Base-by-base conservation (phyloP, 2,888 invertebrate species). In the Lysandra bellargus region DNA sequence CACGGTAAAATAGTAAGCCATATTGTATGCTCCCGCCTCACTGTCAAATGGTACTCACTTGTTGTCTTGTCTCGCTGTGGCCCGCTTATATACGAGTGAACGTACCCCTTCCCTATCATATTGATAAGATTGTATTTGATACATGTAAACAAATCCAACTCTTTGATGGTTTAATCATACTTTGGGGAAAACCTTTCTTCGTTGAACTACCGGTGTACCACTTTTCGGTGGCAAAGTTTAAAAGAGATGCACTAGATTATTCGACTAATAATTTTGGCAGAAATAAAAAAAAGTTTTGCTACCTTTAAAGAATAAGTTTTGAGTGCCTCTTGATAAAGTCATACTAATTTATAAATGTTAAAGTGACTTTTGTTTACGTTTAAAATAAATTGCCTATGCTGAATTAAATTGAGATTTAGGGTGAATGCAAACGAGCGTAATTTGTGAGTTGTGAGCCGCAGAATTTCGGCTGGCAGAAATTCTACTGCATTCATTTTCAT, bases 31-130 rank as follows among this genome's bases (percentile, higher is more conserved):
- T 82, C 86, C 85, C 57, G 69, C 81, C 57, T 73, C 81, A 81
- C 80, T 79, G 69, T 49, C 80, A 40, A 81, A 83, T 86, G 73
- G 73, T 40, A 88, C 86, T 90, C 86, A 88, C 85, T 89, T 87
- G 85, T 83, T 87, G 57, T 57, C 57, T 86, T 82, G 82, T 83
- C 82, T 82, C 83, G 81, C 84, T 83, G 84, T 81, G 82, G 85
- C 88, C 87, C 91, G 92, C 93, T 88, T 93, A 93, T 93, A 93
- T 90, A 86, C 88, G 88, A 88, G 92, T 91, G 93, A 93, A 92
- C 87, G 84, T 88, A 86, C 88, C 87, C 91, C 92, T 92, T 92
- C 79, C 79, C 78, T 77, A 53, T 81, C 81, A 82, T 82, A 78
- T 80, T 80, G 69, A 79, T 74, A 79, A 81, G 74, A 82, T 80